Conservation (phyloP, 1,140 invertebrate genomes). For the Drosophila burlai region DNA sequence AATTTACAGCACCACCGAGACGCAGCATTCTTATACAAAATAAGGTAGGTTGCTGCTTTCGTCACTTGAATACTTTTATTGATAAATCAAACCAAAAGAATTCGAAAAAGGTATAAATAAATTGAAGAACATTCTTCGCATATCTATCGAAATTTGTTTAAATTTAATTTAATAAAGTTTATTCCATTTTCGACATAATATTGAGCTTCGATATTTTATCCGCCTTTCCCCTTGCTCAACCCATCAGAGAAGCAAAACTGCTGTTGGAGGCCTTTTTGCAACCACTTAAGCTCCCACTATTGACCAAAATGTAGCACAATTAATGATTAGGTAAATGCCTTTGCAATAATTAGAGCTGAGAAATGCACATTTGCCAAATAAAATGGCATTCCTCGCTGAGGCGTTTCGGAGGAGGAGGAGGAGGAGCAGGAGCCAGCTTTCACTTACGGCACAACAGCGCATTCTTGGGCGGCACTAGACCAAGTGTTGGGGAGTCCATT, state of each 20-base stretch:
- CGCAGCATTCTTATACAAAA: background rate
- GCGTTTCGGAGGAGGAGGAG: background rate
- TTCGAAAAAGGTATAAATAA: background rate
- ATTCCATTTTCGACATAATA: no score
- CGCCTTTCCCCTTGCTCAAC: background rate
- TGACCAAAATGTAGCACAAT: conserved; percentile 3
- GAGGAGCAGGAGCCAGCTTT: background rate
- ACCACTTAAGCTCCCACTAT: background rate
- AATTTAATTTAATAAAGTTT: no score
- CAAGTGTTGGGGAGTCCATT: conserved; percentile 11
- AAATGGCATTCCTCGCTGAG: conserved; percentile 7
- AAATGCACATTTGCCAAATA: conserved; percentile 12
- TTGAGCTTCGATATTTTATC: no score
- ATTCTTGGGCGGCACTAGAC: conserved; percentile 24
- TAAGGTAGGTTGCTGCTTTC: background rate
- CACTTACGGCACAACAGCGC: conserved; percentile 16
- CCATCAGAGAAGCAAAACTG: background rate
- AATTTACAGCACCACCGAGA: background rate
- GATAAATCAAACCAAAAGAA: no score
- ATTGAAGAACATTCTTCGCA: no score
- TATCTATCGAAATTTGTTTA: no score
- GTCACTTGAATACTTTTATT: no score
- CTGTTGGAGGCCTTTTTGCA: background rate
- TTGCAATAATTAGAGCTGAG: conserved; percentile 4
- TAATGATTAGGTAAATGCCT: background rate